Conservation (phyloP, 2,113 vertebrate species). For the Psettodes erumei region DNA sequence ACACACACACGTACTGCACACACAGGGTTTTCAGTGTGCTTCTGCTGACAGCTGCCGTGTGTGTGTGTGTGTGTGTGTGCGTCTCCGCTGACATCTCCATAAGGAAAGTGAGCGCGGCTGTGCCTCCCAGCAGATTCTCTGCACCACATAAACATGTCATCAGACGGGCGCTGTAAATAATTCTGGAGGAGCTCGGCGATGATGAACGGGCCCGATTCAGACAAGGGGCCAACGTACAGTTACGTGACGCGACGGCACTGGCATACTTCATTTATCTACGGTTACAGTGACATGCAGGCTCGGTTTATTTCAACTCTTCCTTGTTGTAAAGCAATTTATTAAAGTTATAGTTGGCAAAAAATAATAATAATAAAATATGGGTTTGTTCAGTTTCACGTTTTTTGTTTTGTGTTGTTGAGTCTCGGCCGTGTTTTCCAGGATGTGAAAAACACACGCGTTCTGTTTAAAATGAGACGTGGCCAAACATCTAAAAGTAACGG, state of each 20-base stretch:
- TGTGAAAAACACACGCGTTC: too few species aligned
- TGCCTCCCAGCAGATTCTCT: conserved; percentile 47
- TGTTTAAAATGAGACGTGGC: too few species aligned
- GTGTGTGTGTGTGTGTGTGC: neutral
- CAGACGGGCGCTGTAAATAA: conserved; percentile 35
- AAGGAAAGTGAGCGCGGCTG: conserved; percentile 23
- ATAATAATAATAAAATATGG: too few species aligned
- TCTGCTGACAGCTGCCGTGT: conserved; percentile 18
- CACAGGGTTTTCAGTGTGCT: neutral
- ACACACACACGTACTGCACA: neutral
- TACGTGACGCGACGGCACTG: neutral
- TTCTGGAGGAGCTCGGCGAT: neutral
- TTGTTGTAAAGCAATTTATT: neutral
- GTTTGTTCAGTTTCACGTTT: too few species aligned
- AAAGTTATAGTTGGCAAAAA: too few species aligned
- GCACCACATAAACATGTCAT: conserved; percentile 58
- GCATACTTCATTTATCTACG: neutral
- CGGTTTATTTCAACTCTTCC: too few species aligned
- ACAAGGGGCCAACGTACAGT: neutral
- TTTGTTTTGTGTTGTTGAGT: too few species aligned
- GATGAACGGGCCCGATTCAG: conserved; percentile 19
- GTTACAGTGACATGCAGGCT: neutral
- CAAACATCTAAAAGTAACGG: too few species aligned
- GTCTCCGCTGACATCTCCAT: conserved; percentile 38
- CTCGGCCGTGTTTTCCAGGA: too few species aligned